A percentile compares a stretch with the other conserved stretches of the same genome.
Conservation (phyloP, 2,797 vertebrate species). For the Propithecus perrieri region DNA sequence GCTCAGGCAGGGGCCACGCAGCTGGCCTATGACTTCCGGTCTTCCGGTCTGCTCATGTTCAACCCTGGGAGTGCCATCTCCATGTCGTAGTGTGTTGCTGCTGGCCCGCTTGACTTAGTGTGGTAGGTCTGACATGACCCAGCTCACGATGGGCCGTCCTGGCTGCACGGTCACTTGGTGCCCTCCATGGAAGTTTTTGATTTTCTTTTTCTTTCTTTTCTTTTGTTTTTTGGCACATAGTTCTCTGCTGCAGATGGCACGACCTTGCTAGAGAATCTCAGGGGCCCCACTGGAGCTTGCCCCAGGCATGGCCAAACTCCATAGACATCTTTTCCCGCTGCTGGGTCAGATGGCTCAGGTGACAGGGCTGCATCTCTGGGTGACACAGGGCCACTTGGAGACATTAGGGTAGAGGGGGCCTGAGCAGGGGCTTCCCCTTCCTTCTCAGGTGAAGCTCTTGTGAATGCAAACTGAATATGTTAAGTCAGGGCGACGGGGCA, state of each 20-base stretch:
- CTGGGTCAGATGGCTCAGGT: not conserved
- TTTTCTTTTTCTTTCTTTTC: not conserved
- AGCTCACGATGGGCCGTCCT: not conserved
- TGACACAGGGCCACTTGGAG: not conserved
- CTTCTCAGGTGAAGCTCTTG: not conserved
- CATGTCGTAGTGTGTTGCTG: rapidly evolving
- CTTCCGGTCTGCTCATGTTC: not conserved
- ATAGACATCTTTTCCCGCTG: not conserved
- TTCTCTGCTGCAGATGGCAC: not conserved
- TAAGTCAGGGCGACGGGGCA: not conserved
- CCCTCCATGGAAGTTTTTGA: not conserved
- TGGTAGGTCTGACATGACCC: not conserved
- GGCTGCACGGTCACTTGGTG: not conserved
- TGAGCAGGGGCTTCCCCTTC: not conserved
- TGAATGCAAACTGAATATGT: not conserved
- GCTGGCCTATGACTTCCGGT: not conserved
- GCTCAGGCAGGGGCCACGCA: not conserved
- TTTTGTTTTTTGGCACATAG: not conserved
- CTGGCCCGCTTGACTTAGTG: not conserved
- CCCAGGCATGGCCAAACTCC: not conserved
- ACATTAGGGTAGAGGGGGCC: not conserved
- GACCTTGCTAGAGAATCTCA: not conserved
- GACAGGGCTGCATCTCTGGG: not conserved
- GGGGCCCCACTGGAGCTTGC: not conserved
- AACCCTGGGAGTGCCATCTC: not conserved